Conservation (phyloP, 2,888 invertebrate species). For the Serrognathus titanus region DNA sequence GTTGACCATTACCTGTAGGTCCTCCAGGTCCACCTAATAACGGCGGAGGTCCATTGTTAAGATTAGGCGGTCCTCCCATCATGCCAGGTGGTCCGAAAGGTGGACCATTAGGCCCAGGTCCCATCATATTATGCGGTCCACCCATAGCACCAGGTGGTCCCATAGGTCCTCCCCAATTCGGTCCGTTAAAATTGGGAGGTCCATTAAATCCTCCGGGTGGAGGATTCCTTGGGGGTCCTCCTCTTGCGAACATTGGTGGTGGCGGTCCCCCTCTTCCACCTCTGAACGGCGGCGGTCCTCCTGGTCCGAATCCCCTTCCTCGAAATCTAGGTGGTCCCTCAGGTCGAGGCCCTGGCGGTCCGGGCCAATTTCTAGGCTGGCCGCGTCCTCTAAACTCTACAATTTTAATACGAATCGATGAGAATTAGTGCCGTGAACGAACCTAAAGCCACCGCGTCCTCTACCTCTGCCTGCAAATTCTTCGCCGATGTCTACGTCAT, state of each 20-base stretch:
- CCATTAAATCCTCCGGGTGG: constrained; percentile 52
- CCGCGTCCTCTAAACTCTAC: constrained; percentile 43
- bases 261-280: constrained; percentile 52
- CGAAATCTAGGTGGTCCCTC: constrained; percentile 61
- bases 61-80: constrained; percentile 25
- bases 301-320: constrained; percentile 64
- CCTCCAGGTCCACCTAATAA: constrained; percentile 35
- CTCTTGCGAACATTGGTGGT: constrained; percentile 52
- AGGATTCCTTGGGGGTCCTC: constrained; percentile 51
- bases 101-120: constrained; percentile 50
- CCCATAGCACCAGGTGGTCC: constrained; percentile 55
- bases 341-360: constrained; percentile 42
- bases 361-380: constrained; percentile 36
- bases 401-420: neutral
- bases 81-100: constrained; percentile 41
- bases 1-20: constrained; percentile 12
- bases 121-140: constrained; percentile 56
- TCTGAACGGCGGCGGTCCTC: constrained; percentile 45
- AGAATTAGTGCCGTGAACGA: constrained; percentile 21
- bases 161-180: constrained; percentile 67
- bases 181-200: constrained; percentile 54
- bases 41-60: constrained; percentile 44
- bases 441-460: constrained; percentile 54
- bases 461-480: constrained; percentile 50
- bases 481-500: constrained; percentile 48